Conservation (phyloP, 92 coral and sea anemone species). For the Epizoanthus stellaris region DNA sequence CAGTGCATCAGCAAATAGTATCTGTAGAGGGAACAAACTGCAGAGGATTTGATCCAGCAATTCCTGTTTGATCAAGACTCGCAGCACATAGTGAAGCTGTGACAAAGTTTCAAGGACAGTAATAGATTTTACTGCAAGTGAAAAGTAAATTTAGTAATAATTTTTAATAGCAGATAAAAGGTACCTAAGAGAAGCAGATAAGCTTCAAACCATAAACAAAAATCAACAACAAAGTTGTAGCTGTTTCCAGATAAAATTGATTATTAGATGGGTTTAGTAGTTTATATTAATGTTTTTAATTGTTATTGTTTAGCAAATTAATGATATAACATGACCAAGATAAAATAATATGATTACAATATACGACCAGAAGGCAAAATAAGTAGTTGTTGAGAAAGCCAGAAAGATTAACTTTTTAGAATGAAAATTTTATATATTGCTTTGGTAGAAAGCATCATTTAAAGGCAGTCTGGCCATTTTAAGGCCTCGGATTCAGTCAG, state of each 20-base stretch:
- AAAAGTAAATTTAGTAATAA: neutral
- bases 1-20: neutral
- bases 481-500: constrained; percentile 9
- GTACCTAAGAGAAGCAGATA: no score
- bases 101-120: neutral
- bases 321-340: neutral
- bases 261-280: constrained; percentile 7
- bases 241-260: constrained; percentile 19
- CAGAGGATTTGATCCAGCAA: no score
- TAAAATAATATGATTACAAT: neutral
- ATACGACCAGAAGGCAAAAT: neutral
- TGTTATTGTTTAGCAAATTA: constrained; percentile 15
- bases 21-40: neutral
- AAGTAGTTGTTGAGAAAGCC: constrained; percentile 7
- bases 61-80: neutral
- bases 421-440: constrained; percentile 59
- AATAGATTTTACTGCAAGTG: constrained; percentile 4
- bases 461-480: constrained; percentile 31
- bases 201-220: neutral
- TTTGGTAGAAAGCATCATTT: constrained; percentile 44
- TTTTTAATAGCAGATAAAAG: no score
- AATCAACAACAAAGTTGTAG: constrained; percentile 35
- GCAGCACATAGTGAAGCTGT: neutral
- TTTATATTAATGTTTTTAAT: constrained; percentile 3
- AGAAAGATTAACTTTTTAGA: constrained; percentile 46